Conservation (phyloP, 2,888 invertebrate species). For the Brenthis daphne region DNA sequence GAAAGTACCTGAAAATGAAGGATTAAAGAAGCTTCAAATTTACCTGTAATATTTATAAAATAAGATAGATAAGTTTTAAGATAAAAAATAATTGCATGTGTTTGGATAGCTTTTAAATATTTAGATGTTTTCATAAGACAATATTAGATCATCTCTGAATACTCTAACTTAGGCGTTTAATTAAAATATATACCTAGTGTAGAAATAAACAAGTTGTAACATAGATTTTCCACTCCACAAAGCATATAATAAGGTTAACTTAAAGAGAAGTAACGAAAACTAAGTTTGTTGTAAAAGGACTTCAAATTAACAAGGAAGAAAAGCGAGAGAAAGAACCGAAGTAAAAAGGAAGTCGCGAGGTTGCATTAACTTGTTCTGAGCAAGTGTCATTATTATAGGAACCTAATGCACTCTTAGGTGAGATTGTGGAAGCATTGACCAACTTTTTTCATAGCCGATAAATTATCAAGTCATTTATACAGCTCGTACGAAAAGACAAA, state of each 20-base stretch:
- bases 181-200: neutral
- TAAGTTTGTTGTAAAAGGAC: slow-evolving; percentile 14
- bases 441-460: slow-evolving; percentile 74
- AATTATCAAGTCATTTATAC: slow-evolving; percentile 79
- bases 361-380: slow-evolving; percentile 42
- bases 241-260: slow-evolving; percentile 19
- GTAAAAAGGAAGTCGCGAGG: slow-evolving; percentile 41
- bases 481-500: slow-evolving; percentile 73
- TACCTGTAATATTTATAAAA: no score
- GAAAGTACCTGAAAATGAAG: no score
- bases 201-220: neutral
- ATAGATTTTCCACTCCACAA: slow-evolving; percentile 20
- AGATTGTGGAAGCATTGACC: slow-evolving; percentile 62
- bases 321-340: slow-evolving; percentile 28
- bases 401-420: slow-evolving; percentile 52
- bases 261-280: slow-evolving; percentile 17
- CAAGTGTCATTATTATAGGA: slow-evolving; percentile 40
- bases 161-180: neutral
- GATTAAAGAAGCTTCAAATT: no score
- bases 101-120: neutral
- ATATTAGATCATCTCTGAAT: neutral
- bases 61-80: no score
- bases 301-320: slow-evolving; percentile 28
- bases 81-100: no score
- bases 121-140: neutral